phyloP scores from a whole-genome alignment of 2,888 invertebrate species.

The Therioaphis trifolii region DNA sequence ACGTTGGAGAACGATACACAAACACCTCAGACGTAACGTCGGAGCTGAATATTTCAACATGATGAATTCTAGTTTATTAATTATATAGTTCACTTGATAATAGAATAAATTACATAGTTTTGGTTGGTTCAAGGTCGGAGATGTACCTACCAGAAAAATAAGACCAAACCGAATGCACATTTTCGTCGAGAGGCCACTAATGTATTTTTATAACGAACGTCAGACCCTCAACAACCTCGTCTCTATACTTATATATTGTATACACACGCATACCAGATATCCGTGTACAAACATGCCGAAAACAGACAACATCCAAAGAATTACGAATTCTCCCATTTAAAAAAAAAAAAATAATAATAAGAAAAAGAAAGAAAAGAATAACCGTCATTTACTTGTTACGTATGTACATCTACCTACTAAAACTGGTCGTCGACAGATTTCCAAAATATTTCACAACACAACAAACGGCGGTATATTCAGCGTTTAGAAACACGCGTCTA shows the following conservation, averaged over 20 bases:
- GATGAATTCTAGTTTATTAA: constrained; percentile 57
- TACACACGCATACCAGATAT: no score
- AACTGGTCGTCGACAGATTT: constrained; percentile 29
- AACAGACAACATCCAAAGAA: constrained; percentile 22
- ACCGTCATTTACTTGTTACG: constrained; percentile 21
- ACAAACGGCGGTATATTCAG: background rate
- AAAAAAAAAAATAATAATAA: background rate
- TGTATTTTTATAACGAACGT: constrained; percentile 28
- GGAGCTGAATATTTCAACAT: constrained; percentile 36
- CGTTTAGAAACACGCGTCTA: background rate
- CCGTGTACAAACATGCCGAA: background rate
- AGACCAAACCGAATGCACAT: constrained; percentile 7
- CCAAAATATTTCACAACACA: constrained; percentile 3
- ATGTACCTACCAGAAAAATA: constrained; percentile 25
- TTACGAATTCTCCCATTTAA: background rate
- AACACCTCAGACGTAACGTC: constrained; percentile 29
- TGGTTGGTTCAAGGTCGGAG: constrained; percentile 51
- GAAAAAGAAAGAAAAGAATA: background rate
- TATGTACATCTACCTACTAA: background rate
- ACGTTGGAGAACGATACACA: background rate
- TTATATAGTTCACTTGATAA: constrained; percentile 44
- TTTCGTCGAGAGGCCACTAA: constrained; percentile 12
- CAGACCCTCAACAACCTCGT: background rate
- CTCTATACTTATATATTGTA: background rate
- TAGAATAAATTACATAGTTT: constrained; percentile 56